phyloP scores from a whole-genome alignment of 2,113 vertebrate genomes.

The Dipodomys stephensi region DNA sequence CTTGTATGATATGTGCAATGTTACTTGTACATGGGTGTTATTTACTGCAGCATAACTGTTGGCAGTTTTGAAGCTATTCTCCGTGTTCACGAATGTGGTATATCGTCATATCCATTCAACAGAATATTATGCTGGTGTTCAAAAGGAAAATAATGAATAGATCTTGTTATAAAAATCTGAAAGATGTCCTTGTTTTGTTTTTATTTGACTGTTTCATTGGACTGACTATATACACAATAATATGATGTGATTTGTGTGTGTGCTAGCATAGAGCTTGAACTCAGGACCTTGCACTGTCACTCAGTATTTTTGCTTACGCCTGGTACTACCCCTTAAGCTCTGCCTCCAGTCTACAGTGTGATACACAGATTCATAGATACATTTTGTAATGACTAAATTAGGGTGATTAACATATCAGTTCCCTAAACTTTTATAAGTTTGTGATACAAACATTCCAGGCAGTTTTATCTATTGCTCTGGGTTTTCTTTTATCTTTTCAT shows the following conservation, averaged over 20 bases:
- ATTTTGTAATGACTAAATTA: not conserved
- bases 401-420: not conserved
- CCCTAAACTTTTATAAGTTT: not conserved
- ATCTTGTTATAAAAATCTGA: not conserved
- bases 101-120: not conserved
- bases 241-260: too few species aligned
- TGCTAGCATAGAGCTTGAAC: too few species aligned
- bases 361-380: not conserved
- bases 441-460: not conserved
- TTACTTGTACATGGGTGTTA: not conserved
- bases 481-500: not conserved
- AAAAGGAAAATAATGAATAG: not conserved
- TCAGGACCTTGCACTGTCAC: too few species aligned
- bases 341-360: not conserved
- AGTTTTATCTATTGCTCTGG: not conserved
- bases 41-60: not conserved
- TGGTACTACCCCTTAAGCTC: too few species aligned
- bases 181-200: not conserved
- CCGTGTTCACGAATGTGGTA: not conserved
- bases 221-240: not conserved
- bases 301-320: too few species aligned
- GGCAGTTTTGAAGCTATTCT: not conserved
- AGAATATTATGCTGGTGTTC: not conserved
- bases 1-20: not conserved
- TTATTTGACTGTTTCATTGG: not conserved